A percentile compares a stretch with the other conserved stretches of the same genome.
phyloP scores from a whole-genome alignment of 2,113 vertebrate species.

The Hypanus sabinus region DNA sequence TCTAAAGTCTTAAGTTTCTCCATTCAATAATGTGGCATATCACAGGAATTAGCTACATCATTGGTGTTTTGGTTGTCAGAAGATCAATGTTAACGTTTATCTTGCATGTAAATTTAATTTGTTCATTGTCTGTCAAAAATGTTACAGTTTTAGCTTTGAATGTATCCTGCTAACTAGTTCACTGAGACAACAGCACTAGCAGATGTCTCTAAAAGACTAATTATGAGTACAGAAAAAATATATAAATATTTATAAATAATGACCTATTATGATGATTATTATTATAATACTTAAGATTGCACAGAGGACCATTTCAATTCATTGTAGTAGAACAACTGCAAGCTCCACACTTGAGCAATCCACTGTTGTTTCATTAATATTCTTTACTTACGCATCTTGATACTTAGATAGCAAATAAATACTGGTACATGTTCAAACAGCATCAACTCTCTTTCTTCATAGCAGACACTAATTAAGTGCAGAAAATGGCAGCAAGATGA shows the following conservation, averaged over 20 bases:
- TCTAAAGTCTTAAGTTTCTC: neutral
- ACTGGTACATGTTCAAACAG: neutral
- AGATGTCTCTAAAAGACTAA: neutral
- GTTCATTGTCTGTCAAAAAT: neutral
- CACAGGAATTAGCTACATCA: neutral
- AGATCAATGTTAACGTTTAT: neutral
- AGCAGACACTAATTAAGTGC: neutral
- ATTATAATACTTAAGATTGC: neutral
- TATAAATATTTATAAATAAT: neutral
- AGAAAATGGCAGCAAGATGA: constrained; percentile 3
- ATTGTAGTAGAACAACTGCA: neutral
- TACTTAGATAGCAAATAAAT: neutral
- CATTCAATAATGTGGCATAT: neutral
- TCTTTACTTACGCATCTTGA: neutral
- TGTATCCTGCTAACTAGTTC: neutral
- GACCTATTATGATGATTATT: too few relatives aligned
- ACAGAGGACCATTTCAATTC: neutral
- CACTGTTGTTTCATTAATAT: neutral
- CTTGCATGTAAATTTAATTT: neutral
- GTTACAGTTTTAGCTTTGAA: neutral
- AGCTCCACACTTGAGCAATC: neutral
- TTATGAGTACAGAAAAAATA: neutral
- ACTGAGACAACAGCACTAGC: neutral
- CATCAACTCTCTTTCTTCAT: neutral
- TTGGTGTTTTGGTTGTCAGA: neutral